A percentile compares a stretch with the other conserved stretches of the same genome.
Conservation (phyloP, 2,888 invertebrate genomes). For the Rotaria macrura region DNA sequence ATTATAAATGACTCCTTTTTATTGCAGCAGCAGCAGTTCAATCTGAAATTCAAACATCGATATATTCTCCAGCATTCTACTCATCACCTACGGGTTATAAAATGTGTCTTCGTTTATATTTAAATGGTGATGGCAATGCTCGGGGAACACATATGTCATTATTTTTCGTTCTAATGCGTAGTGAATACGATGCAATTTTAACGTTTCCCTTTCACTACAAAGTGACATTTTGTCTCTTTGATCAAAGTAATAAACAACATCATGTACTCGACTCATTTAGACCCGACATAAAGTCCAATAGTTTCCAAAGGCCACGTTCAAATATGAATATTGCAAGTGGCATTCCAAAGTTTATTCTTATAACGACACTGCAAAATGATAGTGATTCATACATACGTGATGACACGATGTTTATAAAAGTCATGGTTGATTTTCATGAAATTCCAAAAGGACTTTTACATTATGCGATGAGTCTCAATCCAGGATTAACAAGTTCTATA, state of each 20-base stretch:
- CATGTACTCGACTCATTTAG: constrained; percentile 46
- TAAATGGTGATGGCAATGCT: constrained; percentile 47
- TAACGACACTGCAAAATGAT: constrained; percentile 16
- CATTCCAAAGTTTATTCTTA: constrained; percentile 45
- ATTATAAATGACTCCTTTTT: background rate
- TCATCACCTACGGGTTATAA: constrained; percentile 43
- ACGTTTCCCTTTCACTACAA: constrained; percentile 44
- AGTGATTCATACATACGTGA: background rate
- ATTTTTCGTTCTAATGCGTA: constrained; percentile 45
- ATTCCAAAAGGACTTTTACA: background rate
- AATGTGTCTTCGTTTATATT: constrained; percentile 43
- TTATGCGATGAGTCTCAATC: too few species aligned
- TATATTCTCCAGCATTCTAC: constrained; percentile 44
- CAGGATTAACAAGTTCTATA: too few species aligned
- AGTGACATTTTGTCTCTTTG: constrained; percentile 45
- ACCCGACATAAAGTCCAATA: constrained; percentile 45
- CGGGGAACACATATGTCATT: constrained; percentile 44
- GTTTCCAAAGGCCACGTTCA: constrained; percentile 44
- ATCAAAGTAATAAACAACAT: constrained; percentile 40
- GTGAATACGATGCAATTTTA: constrained; percentile 43
- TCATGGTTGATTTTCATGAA: background rate
- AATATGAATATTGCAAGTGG: constrained; percentile 50
- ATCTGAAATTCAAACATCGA: constrained; percentile 40
- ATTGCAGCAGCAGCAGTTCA: constrained; percentile 38
- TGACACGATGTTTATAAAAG: background rate